Evolutionary conservation across 1,140 invertebrate species (phyloP).

Genomic region (Lucilia cuprina): DNA sequence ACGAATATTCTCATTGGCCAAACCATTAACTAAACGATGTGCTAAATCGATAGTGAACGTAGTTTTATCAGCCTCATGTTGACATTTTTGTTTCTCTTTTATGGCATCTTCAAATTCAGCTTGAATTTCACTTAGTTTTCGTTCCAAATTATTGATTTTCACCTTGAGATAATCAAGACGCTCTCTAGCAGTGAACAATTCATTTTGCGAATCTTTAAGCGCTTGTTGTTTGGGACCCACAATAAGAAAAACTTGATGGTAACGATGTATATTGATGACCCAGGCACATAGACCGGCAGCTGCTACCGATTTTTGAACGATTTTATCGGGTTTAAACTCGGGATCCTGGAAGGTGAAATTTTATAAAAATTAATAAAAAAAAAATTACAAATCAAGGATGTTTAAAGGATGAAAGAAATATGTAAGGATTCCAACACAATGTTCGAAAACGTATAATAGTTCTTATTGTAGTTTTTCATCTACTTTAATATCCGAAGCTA

Average conservation of each 20-base stretch:
- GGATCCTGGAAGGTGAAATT: conserved; percentile 64
- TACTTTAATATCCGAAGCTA: too few relatives aligned
- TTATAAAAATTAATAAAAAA: background rate
- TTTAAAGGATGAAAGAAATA: too few relatives aligned
- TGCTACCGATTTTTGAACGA: conserved; percentile 86
- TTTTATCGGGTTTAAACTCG: conserved; percentile 88
- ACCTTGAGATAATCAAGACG: conserved; percentile 81
- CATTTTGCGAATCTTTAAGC: conserved; percentile 84
- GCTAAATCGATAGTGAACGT: conserved; percentile 88
- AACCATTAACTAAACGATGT: conserved; percentile 91
- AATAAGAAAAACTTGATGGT: conserved; percentile 90
- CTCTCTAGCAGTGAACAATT: conserved; percentile 84
- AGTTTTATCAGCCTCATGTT: conserved; percentile 85
- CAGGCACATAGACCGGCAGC: conserved; percentile 92
- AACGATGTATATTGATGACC: conserved; percentile 93
- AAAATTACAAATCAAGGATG: background rate
- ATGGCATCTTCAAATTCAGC: conserved; percentile 86
- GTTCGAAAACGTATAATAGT: too few relatives aligned
- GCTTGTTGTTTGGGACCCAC: conserved; percentile 88
- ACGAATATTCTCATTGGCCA: conserved; percentile 91
- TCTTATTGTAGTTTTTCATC: too few relatives aligned
- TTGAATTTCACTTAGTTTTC: conserved; percentile 76
- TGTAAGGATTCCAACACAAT: too few relatives aligned
- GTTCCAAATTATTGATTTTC: conserved; percentile 75
- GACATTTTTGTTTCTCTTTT: conserved; percentile 86